These are phyloP conservation scores for Pseudois nayaur DNA, from an alignment of 2,113 vertebrate species.

Conservation along the genomic window DNA sequence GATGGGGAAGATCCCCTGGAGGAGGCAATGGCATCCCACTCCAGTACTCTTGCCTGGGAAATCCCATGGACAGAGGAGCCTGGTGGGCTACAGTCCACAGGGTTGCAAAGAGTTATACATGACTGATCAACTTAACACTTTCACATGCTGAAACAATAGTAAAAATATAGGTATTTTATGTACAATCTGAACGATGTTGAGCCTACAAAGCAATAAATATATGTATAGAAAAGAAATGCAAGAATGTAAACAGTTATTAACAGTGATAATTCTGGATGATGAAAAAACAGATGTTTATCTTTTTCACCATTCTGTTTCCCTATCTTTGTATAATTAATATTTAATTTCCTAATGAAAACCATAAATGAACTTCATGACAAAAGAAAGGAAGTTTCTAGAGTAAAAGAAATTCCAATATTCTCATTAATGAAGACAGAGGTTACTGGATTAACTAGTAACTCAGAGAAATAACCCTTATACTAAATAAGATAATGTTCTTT, in stretches of 20 bases:
- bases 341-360: constrained; percentile 50
- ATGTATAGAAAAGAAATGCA: not conserved
- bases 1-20: not conserved
- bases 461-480: not conserved
- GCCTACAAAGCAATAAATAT: not conserved
- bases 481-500: not conserved
- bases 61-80: not conserved
- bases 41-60: not conserved
- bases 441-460: not conserved
- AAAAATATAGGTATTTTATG: not conserved
- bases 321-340: constrained; percentile 19
- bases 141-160: not conserved
- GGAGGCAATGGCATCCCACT: not conserved
- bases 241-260: not conserved
- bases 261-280: not conserved
- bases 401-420: constrained; percentile 23
- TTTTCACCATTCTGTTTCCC: not conserved
- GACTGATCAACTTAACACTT: not conserved
- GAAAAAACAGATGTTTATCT: not conserved
- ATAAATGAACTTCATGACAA: constrained; percentile 27
- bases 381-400: not conserved
- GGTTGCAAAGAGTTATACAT: not conserved
- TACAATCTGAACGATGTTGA: not conserved
- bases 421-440: not conserved
- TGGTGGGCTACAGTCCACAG: not conserved